Evolutionary conservation across 2,888 invertebrate species (phyloP).

Genomic region (Amblyjoppa fuscipennis): DNA sequence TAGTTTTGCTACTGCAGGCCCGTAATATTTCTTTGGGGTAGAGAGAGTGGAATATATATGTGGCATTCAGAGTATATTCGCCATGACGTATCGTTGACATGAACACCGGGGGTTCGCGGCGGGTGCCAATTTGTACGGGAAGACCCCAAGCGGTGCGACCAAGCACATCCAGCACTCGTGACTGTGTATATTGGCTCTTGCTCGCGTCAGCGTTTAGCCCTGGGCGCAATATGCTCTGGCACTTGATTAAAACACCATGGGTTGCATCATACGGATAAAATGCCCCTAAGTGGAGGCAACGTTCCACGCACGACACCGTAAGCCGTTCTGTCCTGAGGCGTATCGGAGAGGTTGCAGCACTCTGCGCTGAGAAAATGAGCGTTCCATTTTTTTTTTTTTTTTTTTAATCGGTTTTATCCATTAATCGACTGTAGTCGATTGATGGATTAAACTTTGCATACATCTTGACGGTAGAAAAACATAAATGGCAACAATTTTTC

Average conservation of each 20-base stretch:
- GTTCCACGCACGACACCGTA: conserved; percentile 23
- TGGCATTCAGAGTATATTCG: conserved; percentile 71
- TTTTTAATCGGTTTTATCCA: no score
- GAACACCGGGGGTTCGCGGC: conserved; percentile 75
- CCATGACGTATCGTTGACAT: conserved; percentile 81
- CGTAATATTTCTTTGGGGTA: conserved; percentile 23
- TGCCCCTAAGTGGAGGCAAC: conserved; percentile 72
- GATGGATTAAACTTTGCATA: no score
- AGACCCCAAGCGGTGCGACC: conserved; percentile 78
- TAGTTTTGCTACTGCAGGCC: conserved; percentile 10
- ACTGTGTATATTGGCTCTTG: conserved; percentile 25
- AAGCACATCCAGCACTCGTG: conserved; percentile 65
- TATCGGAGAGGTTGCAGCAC: conserved; percentile 9
- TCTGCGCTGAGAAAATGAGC: not conserved
- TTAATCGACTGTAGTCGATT: no score
- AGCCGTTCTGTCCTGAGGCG: conserved; percentile 41
- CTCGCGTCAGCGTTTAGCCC: conserved; percentile 75
- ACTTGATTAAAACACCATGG: conserved; percentile 82
- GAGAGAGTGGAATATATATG: conserved; percentile 55
- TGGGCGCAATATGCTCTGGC: conserved; percentile 81
- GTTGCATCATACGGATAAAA: conserved; percentile 74
- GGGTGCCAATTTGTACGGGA: conserved; percentile 83
- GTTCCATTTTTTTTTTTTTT: not conserved
- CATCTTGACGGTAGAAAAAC: no score
- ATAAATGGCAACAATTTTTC: no score